Conservation (phyloP, 2,797 vertebrate species). For the Channallabes apus region DNA sequence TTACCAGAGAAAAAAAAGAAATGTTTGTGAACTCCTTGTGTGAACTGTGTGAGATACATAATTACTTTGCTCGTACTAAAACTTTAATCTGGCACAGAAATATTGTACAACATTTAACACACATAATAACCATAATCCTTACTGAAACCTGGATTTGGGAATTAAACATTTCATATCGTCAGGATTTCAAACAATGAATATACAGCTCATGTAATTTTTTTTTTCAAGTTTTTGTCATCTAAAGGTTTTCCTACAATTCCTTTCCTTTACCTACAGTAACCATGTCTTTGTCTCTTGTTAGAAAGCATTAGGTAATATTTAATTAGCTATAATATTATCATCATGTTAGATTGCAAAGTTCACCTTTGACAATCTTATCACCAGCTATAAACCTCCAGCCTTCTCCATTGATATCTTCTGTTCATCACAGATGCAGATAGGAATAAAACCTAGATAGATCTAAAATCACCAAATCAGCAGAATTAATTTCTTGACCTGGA, state of each 20-base stretch:
- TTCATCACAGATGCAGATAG: conserved; percentile 4
- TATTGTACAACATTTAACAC: not conserved
- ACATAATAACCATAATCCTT: not conserved
- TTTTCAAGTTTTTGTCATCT: not conserved
- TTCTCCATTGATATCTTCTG: not conserved
- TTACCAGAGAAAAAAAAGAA: not conserved
- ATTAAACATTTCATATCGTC: not conserved
- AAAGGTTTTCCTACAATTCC: not conserved
- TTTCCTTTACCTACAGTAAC: not conserved
- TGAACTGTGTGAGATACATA: not conserved
- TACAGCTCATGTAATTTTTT: not conserved
- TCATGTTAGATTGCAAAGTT: conserved; percentile 34
- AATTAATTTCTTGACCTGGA: not conserved
- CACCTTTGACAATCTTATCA: conserved; percentile 34
- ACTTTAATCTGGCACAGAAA: not conserved
- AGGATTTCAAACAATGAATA: not conserved
- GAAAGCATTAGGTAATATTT: conserved; percentile 13
- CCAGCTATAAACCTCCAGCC: conserved; percentile 22
- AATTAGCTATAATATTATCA: conserved; percentile 34
- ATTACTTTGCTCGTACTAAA: not conserved
- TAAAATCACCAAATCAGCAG: not conserved
- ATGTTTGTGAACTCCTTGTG: not conserved
- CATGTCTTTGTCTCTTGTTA: not conserved
- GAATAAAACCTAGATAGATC: not conserved
- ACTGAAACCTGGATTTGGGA: not conserved